Percentiles rank a stretch among this genome's conserved stretches.
These are phyloP conservation scores for Brachionus koreanus DNA, from an alignment of 1,140 invertebrate genomes.

Conservation along the genomic window DNA sequence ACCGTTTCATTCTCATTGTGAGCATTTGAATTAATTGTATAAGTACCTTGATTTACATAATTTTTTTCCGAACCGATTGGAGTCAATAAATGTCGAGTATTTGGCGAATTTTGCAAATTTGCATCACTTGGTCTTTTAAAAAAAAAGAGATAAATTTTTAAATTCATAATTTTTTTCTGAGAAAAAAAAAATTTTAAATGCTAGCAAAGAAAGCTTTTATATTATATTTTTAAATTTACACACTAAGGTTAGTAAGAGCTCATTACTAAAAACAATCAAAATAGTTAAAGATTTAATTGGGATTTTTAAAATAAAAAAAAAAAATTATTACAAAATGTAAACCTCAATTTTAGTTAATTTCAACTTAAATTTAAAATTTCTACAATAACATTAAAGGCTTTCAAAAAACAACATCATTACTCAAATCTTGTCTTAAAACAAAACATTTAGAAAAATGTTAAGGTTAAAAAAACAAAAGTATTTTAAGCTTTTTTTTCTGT, in stretches of 20 bases:
- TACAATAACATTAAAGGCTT: neutral
- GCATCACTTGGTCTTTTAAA: slow-evolving; percentile 4
- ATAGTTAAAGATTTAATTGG: neutral
- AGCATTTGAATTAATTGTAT: neutral
- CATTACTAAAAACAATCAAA: neutral
- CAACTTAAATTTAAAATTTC: neutral
- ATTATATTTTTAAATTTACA: neutral
- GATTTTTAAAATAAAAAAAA: neutral
- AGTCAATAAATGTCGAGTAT: slow-evolving; percentile 3
- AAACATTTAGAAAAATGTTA: neutral
- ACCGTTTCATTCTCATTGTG: neutral
- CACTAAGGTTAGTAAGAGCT: neutral
- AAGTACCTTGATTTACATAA: neutral
- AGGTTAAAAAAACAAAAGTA: neutral
- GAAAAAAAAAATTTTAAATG: neutral
- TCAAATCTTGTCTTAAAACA: slow-evolving; percentile 11
- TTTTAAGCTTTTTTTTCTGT: too few species aligned
- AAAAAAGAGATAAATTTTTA: neutral
- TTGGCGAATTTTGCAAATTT: neutral
- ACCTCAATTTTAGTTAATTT: neutral
- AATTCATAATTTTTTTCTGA: neutral
- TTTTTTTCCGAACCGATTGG: neutral
- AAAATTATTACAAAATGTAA: neutral
- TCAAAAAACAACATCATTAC: slow-evolving; percentile 37
- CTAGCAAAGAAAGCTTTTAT: neutral